Base-by-base conservation (phyloP, 1,140 invertebrate genomes). In the Matsumurasca onukii region DNA sequence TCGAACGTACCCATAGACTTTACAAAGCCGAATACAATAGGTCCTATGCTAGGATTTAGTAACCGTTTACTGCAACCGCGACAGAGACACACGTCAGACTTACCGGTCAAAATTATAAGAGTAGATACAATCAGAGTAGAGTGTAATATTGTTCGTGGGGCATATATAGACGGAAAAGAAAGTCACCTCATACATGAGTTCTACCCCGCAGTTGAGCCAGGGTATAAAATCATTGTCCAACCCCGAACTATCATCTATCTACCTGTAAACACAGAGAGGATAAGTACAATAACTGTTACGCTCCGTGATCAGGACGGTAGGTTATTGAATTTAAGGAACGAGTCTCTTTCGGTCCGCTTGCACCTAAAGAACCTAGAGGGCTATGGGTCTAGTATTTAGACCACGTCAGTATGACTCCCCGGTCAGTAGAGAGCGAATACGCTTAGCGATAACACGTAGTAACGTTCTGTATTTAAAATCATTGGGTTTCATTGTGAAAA, bases 161-260 rank as follows among this genome's bases (percentile, higher is more conserved):
- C 74, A 13, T 79, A 73, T 63, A 73, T 69, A 9, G 77, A 79
- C 72, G 70, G 69, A 20, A 30, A 52, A 51, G 45, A 55, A 39
- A 69, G 70, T 12, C 76, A 78, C 70, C 75, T 68, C 27, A 69
- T 79, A 64, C 73, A 78, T 65, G 69, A 75, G 66, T 78, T 79
- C 71, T 75, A 72, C 39, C 70, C 73, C 48, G 49, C 3, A 20
- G 70, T 75, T 1, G 70, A 68, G 39, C 72, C 71, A 5, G 72
- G 75, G 34, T 77, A 73, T 71, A 74, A 76, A 57, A 74, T 77
- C n/a, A 66, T 70, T 12, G 72, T 75, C 72, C 66, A 67, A n/a
- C 70, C 69, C 27, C 25, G 34, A 20, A 61, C 66, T 3, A 49
- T 72, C 15, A 69, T 74, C 31, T 73, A 73, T 66, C 69, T 73